Conservation (phyloP, 1,140 invertebrate species). For the Eufriesea mexicana region DNA sequence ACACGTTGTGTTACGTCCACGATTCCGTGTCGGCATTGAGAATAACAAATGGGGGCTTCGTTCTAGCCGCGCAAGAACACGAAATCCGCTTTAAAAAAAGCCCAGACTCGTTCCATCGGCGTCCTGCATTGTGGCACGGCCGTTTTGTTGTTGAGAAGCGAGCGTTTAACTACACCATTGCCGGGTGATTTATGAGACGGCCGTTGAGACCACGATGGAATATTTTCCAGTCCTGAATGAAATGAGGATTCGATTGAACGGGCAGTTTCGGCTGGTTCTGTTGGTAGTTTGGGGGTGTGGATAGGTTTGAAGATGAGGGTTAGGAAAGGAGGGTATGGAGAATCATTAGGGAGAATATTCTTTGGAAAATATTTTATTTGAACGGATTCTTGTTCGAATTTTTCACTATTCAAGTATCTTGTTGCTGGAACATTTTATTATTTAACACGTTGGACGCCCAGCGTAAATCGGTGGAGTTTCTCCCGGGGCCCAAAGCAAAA, state of each 20-base stretch:
- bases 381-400: too few species aligned
- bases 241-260: neutral
- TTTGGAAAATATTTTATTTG: too few species aligned
- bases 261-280: neutral
- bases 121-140: constrained; percentile 5
- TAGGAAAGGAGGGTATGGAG: too few species aligned
- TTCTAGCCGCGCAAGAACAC: neutral
- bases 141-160: neutral
- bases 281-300: neutral
- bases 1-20: constrained; percentile 8
- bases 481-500: too few species aligned
- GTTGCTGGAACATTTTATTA: too few species aligned
- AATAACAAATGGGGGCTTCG: constrained; percentile 47
- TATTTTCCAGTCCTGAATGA: neutral
- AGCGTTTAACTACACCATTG: constrained; percentile 10
- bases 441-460: too few species aligned
- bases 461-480: too few species aligned
- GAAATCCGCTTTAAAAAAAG: constrained; percentile 19
- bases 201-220: neutral
- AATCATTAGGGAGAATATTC: too few species aligned
- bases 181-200: neutral
- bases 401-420: too few species aligned
- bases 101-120: neutral
- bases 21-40: constrained; percentile 41
- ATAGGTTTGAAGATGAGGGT: neutral